A percentile compares a stretch with the other conserved stretches of the same genome.
These are phyloP conservation scores for Hoplodrina ambigua DNA, from an alignment of 2,888 invertebrate species.

Conservation along the genomic window DNA sequence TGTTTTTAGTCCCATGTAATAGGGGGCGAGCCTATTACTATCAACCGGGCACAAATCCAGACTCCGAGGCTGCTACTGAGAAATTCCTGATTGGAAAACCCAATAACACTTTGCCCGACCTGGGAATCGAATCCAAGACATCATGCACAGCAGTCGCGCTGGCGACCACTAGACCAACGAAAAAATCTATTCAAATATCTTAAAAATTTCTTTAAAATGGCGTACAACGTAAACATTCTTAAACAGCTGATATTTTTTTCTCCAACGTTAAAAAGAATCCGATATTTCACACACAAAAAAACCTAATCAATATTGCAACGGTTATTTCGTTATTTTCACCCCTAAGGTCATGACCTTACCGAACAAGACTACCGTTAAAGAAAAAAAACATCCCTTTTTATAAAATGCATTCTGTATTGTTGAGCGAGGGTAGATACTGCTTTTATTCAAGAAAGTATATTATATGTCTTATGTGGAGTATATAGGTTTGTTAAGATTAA, in stretches of 20 bases:
- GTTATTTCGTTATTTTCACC: constrained; percentile 31
- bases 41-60: too few relatives aligned
- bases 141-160: too few relatives aligned
- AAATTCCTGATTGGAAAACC: too few relatives aligned
- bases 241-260: constrained; percentile 12
- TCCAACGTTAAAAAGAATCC: not conserved
- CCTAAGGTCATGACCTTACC: constrained; percentile 54
- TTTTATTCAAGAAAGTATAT: constrained; percentile 25
- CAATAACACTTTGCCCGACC: too few relatives aligned
- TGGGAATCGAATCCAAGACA: too few relatives aligned
- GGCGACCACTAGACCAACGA: too few relatives aligned
- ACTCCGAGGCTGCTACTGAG: too few relatives aligned
- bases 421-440: constrained; percentile 34
- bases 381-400: constrained; percentile 42
- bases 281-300: constrained; percentile 52
- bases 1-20: too few relatives aligned
- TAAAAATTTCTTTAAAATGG: too few relatives aligned
- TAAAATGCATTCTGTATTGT: constrained; percentile 53
- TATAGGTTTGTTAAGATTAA: constrained; percentile 18
- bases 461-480: constrained; percentile 16
- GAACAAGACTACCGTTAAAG: constrained; percentile 50
- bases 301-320: constrained; percentile 51
- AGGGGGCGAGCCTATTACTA: too few relatives aligned
- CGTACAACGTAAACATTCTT: too few relatives aligned
- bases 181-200: too few relatives aligned